A percentile compares a stretch with the other conserved stretches of the same genome.
phyloP scores from a whole-genome alignment of 1,140 invertebrate species.

The Dryas iulia region DNA sequence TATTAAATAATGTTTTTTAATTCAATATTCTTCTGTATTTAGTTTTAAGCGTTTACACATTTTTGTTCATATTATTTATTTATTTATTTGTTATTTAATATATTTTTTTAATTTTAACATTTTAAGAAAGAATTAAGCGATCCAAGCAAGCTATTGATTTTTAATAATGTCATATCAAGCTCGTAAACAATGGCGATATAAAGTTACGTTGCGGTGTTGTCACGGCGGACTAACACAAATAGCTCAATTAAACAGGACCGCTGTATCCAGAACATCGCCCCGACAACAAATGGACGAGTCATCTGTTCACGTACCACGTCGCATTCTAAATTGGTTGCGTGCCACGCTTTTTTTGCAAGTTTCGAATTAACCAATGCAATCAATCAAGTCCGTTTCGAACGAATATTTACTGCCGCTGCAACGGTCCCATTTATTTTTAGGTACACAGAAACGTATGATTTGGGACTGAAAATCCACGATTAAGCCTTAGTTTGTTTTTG shows the following conservation, averaged over 20 bases:
- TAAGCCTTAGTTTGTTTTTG: conserved; percentile 4
- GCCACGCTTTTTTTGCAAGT: conserved; percentile 46
- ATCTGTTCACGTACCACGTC: conserved; percentile 58
- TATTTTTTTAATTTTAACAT: background rate
- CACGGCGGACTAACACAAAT: conserved; percentile 64
- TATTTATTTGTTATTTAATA: background rate
- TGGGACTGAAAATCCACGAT: conserved; percentile 18
- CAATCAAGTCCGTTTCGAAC: conserved; percentile 45
- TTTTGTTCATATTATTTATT: background rate
- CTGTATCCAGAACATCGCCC: conserved; percentile 48
- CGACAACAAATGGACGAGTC: conserved; percentile 63
- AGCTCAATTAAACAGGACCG: conserved; percentile 67
- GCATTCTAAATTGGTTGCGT: conserved; percentile 64
- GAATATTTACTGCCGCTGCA: conserved; percentile 32
- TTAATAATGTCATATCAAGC: background rate
- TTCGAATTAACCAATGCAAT: conserved; percentile 55
- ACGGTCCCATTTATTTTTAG: conserved; percentile 29
- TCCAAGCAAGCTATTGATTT: background rate
- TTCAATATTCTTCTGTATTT: too few species aligned
- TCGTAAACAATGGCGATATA: conserved; percentile 40
- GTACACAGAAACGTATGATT: conserved; percentile 22
- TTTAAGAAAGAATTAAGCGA: background rate
- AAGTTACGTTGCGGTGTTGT: conserved; percentile 48
- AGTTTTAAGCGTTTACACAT: too few species aligned
- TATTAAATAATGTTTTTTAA: too few species aligned